A percentile compares a stretch with the other conserved stretches of the same genome.
Conservation (phyloP, 2,888 invertebrate species). For the Xylota segnis region DNA sequence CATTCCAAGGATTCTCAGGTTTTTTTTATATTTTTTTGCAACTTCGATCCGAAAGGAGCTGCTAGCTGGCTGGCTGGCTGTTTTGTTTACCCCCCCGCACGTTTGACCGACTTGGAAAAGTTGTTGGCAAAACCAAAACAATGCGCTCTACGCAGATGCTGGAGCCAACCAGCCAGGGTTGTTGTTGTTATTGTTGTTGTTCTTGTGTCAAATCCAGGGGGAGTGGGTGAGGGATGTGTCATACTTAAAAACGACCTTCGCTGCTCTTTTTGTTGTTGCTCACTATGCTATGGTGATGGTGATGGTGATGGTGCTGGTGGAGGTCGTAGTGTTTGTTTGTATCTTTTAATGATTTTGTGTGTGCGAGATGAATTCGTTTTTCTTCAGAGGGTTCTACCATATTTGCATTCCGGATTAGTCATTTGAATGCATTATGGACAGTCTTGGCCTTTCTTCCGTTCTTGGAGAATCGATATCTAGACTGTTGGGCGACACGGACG, state of each 20-base stretch:
- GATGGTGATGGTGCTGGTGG: too few relatives aligned
- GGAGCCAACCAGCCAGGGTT: conserved; percentile 7
- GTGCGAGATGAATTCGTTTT: conserved; percentile 53
- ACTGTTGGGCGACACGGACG: conserved; percentile 19
- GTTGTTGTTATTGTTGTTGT: conserved; percentile 30
- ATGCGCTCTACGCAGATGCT: conserved; percentile 71
- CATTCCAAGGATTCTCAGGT: conserved; percentile 24
- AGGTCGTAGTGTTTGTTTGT: conserved; percentile 5
- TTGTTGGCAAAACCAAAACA: conserved; percentile 68
- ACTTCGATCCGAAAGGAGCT: conserved; percentile 11
- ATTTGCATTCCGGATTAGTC: conserved; percentile 53
- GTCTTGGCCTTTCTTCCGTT: background rate
- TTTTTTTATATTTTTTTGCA: conserved; percentile 16
- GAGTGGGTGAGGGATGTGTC: conserved; percentile 52
- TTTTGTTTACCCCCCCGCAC: conserved; percentile 58
- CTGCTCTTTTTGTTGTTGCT: conserved; percentile 19
- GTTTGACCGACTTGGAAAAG: conserved; percentile 56
- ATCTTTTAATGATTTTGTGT: conserved; percentile 36
- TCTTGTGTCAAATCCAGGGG: conserved; percentile 10
- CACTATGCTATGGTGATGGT: too few relatives aligned
- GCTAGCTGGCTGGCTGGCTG: conserved; percentile 8
- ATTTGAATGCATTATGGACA: conserved; percentile 24
- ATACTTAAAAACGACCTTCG: conserved; percentile 64
- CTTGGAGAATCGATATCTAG: conserved; percentile 62
- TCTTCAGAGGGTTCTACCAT: conserved; percentile 14